A percentile compares a stretch with the other conserved stretches of the same genome.
phyloP scores from a whole-genome alignment of 2,888 invertebrate species.

The Pristionchus exspectatus region DNA sequence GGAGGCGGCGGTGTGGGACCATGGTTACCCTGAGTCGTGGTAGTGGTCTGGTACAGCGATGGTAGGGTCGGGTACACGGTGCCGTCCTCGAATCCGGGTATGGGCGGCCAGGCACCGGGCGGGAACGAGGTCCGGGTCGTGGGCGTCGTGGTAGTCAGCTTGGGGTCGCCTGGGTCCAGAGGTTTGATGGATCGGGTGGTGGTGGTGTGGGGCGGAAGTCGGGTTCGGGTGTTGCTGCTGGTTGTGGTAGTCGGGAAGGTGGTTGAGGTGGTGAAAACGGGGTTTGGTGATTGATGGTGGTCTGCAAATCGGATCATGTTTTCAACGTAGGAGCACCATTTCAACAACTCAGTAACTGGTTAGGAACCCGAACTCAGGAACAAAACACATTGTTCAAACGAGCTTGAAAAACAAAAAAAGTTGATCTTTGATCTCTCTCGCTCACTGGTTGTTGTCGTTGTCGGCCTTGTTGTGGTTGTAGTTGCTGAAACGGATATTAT shows the following conservation, averaged over 20 bases:
- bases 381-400: not conserved
- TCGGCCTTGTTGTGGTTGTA: not conserved
- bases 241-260: not conserved
- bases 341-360: not conserved
- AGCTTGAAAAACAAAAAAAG: not conserved
- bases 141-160: not conserved
- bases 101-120: conserved; percentile 20
- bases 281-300: not conserved
- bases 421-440: not conserved
- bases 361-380: not conserved
- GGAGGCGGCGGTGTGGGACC: not conserved
- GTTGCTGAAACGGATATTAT: not conserved
- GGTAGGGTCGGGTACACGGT: not conserved
- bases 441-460: conserved; percentile 27
- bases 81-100: conserved; percentile 26
- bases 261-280: not conserved
- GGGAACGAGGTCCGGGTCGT: conserved; percentile 32
- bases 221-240: too few species aligned
- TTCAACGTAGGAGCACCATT: not conserved
- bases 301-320: conserved; percentile 11
- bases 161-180: not conserved
- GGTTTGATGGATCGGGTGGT: not conserved
- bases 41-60: not conserved
- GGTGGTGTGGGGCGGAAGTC: too few species aligned
- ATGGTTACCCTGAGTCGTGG: not conserved